These are phyloP conservation scores for Aphis gossypii DNA, from an alignment of 1,140 invertebrate species.

Conservation along the genomic window DNA sequence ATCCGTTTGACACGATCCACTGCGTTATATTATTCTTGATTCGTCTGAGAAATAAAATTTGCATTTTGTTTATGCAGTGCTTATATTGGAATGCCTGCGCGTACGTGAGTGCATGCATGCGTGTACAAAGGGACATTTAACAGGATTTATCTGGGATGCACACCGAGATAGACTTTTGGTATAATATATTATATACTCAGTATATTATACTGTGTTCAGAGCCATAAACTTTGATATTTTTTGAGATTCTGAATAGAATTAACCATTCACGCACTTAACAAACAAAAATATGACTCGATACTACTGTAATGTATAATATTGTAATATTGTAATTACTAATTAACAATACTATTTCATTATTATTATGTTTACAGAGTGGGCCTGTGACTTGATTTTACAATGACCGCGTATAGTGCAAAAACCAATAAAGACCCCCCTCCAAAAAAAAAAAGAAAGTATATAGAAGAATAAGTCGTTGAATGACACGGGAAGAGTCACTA, in stretches of 20 bases:
- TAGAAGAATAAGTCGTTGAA: no score
- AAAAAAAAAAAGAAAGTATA: no score
- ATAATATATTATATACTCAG: not conserved
- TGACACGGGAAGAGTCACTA: no score
- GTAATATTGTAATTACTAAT: no score
- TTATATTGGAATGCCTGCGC: not conserved
- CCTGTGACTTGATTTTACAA: no score
- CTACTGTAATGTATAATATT: not conserved
- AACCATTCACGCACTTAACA: not conserved
- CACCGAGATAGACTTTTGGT: not conserved
- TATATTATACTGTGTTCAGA: not conserved
- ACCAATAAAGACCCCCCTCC: no score
- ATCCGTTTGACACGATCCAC: not conserved
- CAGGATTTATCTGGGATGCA: not conserved
- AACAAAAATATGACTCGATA: not conserved
- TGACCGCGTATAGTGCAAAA: no score
- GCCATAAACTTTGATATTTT: not conserved
- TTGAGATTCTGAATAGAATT: not conserved
- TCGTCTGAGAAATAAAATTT: conserved; percentile 31
- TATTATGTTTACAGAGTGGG: no score
- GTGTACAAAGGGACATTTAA: not conserved
- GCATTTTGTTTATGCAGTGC: not conserved
- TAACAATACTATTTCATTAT: no score
- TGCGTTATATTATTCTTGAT: conserved; percentile 7
- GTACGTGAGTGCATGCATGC: not conserved